phyloP scores from a whole-genome alignment of 2,113 vertebrate species.

The Cinclus cinclus region DNA sequence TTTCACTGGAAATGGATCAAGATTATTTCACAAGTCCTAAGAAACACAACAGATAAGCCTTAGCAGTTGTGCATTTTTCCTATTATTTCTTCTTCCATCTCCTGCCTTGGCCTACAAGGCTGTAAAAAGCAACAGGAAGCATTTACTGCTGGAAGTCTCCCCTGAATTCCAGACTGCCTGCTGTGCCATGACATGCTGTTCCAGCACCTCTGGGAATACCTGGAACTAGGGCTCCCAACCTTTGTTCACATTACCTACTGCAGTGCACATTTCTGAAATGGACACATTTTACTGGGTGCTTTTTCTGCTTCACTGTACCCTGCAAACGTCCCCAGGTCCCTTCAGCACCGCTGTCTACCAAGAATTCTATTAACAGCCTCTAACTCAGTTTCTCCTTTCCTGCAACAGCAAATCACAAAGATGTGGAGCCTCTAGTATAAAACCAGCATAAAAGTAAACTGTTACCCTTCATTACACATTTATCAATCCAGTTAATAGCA shows the following conservation, averaged over 20 bases:
- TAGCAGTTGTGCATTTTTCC: background rate
- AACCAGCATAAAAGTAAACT: background rate
- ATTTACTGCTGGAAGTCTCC: background rate
- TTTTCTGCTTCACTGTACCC: background rate
- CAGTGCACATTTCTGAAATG: background rate
- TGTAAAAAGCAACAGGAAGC: background rate
- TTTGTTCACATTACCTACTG: rapidly evolving
- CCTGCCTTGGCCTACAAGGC: background rate
- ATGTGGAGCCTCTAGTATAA: background rate
- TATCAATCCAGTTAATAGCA: background rate
- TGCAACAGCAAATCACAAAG: background rate
- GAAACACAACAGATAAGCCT: background rate
- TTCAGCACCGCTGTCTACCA: background rate
- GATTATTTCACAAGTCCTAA: background rate
- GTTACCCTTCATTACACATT: background rate
- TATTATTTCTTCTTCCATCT: background rate
- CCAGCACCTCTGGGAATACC: background rate
- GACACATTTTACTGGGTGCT: background rate
- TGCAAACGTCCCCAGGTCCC: background rate
- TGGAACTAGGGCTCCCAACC: background rate
- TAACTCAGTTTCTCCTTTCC: background rate
- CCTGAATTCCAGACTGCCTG: background rate
- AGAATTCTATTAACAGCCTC: background rate
- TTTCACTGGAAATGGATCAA: background rate
- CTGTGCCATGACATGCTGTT: rapidly evolving